Base-by-base conservation (phyloP, 2,888 invertebrate genomes). In the Strigamia transsilvanica region DNA sequence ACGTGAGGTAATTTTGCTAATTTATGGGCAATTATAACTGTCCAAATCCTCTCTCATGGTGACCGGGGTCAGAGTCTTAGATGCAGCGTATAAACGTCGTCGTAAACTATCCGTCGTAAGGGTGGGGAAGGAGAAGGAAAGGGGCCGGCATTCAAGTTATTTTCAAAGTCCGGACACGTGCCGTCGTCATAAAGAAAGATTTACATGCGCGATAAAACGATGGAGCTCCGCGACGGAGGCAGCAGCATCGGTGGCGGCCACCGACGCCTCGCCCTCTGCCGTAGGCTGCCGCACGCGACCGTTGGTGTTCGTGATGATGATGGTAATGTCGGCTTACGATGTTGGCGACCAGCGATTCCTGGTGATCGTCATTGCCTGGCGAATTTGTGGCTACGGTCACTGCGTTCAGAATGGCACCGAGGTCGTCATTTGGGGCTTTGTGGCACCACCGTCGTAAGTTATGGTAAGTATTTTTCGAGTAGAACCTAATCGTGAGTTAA, bases 21-120 rank as follows among this genome's bases (percentile, higher is more conserved):
- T 82, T 82, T 82, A 82, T 82, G 82, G 82, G 82, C 82, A 82
- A 82, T 82, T 82, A 82, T 82, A 78, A 78, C 82, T 82, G 82
- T 82, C 82, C 82, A 82, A 82, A 82, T 38, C 82, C 77, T 82
- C 82, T 82, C 82, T 73, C 34, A 42, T 77, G 82, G 41, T 82
- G 82, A 82, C 82, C 82, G 82, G 82, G 82, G 82, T 82, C 82
- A 82, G 27, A 82, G 82, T 82, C 82, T 82, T 82, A 82, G 77
- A 82, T n/a, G 80, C 77, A 73, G 78, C 82, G 42, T 41, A 78
- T 73, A 82, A 82, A 82, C 78, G 78, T 32, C 38, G 82, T 82
- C 82, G 82, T 82, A 82, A 82, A 82, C 77, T 32, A 82, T 82
- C 42, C 38, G 73, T 51, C 46, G 42, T 79, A 42, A 42, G 79